Evolutionary conservation across 1,140 invertebrate species (phyloP).

Genomic region (Cherax destructor): DNA sequence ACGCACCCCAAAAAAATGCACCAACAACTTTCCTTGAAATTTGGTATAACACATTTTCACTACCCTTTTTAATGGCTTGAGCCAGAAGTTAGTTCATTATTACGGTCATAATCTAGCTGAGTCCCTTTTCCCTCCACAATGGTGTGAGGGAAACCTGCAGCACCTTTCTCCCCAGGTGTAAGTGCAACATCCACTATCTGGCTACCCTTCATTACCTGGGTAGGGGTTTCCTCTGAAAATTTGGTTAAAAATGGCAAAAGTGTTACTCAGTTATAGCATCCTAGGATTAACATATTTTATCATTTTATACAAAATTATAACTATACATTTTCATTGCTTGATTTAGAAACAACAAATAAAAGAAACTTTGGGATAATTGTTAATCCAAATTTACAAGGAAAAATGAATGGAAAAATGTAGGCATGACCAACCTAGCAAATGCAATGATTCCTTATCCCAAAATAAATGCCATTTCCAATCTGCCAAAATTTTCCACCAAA

Average conservation of each 20-base stretch:
- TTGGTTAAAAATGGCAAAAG: conserved; percentile 41
- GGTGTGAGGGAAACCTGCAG: conserved; percentile 86
- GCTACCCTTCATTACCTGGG: conserved; percentile 90
- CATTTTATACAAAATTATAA: neutral
- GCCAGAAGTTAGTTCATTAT: conserved; percentile 87
- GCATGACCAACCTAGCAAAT: too few relatives aligned
- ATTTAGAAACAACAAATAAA: too few relatives aligned
- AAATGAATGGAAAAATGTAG: too few relatives aligned
- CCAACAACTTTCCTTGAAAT: too few relatives aligned
- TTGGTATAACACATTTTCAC: conserved; percentile 77
- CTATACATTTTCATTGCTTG: too few relatives aligned
- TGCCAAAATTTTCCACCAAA: too few relatives aligned
- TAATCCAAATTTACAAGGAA: too few relatives aligned
- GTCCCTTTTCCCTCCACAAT: conserved; percentile 93
- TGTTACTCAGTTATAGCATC: neutral
- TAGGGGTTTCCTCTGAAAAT: conserved; percentile 85
- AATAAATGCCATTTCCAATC: too few relatives aligned
- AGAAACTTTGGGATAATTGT: too few relatives aligned
- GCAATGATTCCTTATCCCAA: too few relatives aligned
- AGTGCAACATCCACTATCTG: conserved; percentile 91
- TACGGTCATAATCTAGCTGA: conserved; percentile 93
- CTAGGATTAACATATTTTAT: neutral
- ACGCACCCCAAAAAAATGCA: too few relatives aligned
- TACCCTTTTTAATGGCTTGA: conserved; percentile 79
- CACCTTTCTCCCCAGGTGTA: conserved; percentile 81